Percentiles rank a stretch among this genome's conserved stretches.
These are phyloP conservation scores for Aldrovandia affinis DNA, from an alignment of 2,797 vertebrate species.

Conservation along the genomic window DNA sequence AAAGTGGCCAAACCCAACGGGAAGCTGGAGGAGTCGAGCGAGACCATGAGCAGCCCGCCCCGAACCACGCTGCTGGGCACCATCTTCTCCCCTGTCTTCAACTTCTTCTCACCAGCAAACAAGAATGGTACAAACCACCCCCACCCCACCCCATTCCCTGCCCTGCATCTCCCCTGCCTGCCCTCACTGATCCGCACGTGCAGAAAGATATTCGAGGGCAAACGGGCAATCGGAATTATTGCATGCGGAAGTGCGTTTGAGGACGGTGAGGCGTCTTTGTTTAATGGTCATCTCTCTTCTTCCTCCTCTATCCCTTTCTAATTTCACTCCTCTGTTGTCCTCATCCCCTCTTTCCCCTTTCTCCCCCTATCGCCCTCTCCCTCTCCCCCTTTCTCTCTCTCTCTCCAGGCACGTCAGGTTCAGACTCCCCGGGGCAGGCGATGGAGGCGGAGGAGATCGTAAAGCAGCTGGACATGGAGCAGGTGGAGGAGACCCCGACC, in stretches of 20 bases:
- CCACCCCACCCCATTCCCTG: background rate
- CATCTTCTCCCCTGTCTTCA: constrained; percentile 98
- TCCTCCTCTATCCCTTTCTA: too few species aligned
- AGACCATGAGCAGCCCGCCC: constrained; percentile 81
- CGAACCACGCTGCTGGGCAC: constrained; percentile 93
- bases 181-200: too few species aligned
- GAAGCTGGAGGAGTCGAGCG: constrained; percentile 83
- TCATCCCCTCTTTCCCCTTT: too few species aligned
- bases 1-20: constrained; percentile 90
- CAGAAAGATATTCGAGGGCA: too few species aligned
- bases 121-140: constrained; percentile 83
- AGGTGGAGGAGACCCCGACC: constrained; percentile 87
- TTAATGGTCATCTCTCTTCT: too few species aligned
- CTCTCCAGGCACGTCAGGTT: constrained; percentile 82
- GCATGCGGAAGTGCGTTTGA: too few species aligned
- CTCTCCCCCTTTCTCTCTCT: background rate
- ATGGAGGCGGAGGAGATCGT: constrained; percentile 95
- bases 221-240: too few species aligned
- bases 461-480: constrained; percentile 94
- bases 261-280: too few species aligned
- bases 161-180: background rate
- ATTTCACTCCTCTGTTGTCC: background rate
- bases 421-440: constrained; percentile 92
- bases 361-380: background rate
- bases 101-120: constrained; percentile 97